Percentiles rank a stretch among this genome's conserved stretches.
phyloP scores from a whole-genome alignment of 2,888 invertebrate genomes.

The Cosmia pyralina region DNA sequence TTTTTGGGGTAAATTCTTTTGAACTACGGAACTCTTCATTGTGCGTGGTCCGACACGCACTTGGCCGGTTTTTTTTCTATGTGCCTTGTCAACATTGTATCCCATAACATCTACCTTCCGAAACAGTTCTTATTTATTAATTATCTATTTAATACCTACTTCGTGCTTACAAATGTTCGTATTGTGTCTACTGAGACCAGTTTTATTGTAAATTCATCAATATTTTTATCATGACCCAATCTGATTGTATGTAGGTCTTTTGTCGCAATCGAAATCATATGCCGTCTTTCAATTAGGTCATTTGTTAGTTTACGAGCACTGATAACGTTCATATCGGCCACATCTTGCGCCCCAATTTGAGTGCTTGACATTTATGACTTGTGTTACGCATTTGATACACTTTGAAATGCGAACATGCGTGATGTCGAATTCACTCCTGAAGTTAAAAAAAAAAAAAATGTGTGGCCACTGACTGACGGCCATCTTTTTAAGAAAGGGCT shows the following conservation, averaged over 20 bases:
- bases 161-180: no score
- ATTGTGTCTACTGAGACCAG: no score
- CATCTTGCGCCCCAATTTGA: slow-evolving; percentile 35
- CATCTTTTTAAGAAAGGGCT: background rate
- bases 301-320: slow-evolving; percentile 38
- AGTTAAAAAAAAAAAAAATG: background rate
- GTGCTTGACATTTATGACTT: slow-evolving; percentile 38
- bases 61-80: no score
- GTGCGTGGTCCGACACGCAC: no score
- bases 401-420: slow-evolving; percentile 29
- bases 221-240: slow-evolving; percentile 27
- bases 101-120: no score
- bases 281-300: slow-evolving; percentile 39
- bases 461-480: no score
- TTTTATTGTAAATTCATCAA: slow-evolving; percentile 1
- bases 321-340: slow-evolving; percentile 34
- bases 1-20: no score
- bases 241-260: slow-evolving; percentile 14
- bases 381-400: slow-evolving; percentile 15
- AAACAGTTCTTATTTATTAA: no score
- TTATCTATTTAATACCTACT: no score
- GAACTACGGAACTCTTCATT: no score
- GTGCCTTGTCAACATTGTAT: no score
- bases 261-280: slow-evolving; percentile 8
- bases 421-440: background rate